A percentile compares a stretch with the other conserved stretches of the same genome.
Conservation (phyloP, 2,797 vertebrate species). For the Oreonectes daqikongensis region DNA sequence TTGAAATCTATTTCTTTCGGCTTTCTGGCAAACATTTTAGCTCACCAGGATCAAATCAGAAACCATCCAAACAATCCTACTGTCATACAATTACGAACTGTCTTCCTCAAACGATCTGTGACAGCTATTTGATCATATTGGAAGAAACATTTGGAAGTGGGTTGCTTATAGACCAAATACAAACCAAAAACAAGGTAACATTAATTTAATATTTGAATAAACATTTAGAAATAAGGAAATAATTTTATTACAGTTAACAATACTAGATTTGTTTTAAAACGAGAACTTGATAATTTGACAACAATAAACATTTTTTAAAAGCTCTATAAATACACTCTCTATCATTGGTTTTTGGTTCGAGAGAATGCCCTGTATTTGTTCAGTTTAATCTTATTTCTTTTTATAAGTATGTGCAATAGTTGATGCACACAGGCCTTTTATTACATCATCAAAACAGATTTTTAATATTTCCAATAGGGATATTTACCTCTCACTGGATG, state of each 20-base stretch:
- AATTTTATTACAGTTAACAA: too few relatives aligned
- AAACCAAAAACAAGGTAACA: not conserved
- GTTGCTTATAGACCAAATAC: not conserved
- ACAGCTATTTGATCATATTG: not conserved
- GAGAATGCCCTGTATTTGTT: not conserved
- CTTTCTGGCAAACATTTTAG: conserved; percentile 29
- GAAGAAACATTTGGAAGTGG: not conserved
- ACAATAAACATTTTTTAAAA: too few relatives aligned
- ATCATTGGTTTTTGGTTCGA: not conserved
- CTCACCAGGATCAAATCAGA: conserved; percentile 33
- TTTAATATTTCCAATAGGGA: conserved; percentile 17
- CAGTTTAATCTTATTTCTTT: not conserved
- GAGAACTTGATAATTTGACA: not conserved
- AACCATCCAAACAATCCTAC: not conserved
- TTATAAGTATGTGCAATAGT: conserved; percentile 20
- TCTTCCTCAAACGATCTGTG: not conserved
- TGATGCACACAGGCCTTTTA: conserved; percentile 23
- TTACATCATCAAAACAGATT: conserved; percentile 43
- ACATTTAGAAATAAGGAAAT: not conserved
- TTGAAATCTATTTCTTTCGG: conserved; percentile 18
- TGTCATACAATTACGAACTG: not conserved
- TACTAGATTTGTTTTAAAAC: not conserved
- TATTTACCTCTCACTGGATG: conserved; percentile 52
- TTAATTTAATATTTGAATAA: not conserved
- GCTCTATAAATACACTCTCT: too few relatives aligned